phyloP scores from a whole-genome alignment of 2,888 invertebrate species.

The Metellina segmentata region DNA sequence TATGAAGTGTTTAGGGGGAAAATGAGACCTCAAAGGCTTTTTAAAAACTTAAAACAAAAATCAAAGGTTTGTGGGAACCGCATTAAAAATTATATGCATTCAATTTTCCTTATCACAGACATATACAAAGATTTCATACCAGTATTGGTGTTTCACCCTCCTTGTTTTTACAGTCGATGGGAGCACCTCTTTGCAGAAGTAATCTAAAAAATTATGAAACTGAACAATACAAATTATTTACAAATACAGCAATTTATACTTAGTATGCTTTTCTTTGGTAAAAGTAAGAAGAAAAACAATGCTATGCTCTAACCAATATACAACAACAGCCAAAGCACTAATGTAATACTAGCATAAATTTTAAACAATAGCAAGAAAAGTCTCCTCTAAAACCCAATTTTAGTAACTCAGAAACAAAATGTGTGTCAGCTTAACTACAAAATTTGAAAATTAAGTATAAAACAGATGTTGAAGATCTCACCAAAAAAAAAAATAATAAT shows the following conservation, averaged over 20 bases:
- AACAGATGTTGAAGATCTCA: no score
- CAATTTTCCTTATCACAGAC: not conserved
- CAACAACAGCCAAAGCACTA: not conserved
- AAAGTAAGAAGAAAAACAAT: not conserved
- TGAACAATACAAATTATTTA: no score
- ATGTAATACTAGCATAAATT: not conserved
- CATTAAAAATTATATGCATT: not conserved
- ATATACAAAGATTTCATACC: slow-evolving; percentile 78
- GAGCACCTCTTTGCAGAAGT: slow-evolving; percentile 88
- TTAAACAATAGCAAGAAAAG: no score
- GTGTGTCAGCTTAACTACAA: no score
- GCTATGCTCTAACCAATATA: not conserved
- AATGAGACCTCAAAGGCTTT: not conserved
- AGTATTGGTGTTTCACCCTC: slow-evolving; percentile 86
- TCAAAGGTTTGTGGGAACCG: no score
- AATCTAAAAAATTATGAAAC: slow-evolving; percentile 81
- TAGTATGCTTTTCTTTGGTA: not conserved
- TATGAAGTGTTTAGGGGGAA: no score
- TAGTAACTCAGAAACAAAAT: no score
- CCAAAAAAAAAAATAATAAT: no score
- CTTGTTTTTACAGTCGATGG: slow-evolving; percentile 88
- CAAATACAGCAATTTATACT: no score
- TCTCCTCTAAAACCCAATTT: no score
- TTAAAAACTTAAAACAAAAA: not conserved
- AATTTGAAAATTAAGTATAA: no score